These are phyloP conservation scores for Drosophila sechellia DNA, from an alignment of 1,140 invertebrate genomes.

Conservation along the genomic window DNA sequence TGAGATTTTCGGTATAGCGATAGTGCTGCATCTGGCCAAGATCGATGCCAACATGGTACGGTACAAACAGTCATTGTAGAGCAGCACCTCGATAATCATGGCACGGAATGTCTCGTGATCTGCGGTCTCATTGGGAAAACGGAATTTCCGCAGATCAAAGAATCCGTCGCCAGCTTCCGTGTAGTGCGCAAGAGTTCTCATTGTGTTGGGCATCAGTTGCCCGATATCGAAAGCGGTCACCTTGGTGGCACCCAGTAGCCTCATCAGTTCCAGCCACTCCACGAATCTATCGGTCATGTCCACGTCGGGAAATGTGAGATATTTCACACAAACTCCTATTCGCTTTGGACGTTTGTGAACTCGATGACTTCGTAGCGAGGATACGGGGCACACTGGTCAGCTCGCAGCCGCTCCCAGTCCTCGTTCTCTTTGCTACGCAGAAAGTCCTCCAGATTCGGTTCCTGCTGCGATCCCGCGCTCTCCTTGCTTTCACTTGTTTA, in stretches of 20 bases:
- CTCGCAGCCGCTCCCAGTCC: constrained; percentile 8
- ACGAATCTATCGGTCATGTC: constrained; percentile 93
- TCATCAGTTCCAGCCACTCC: constrained; percentile 96
- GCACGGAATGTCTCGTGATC: constrained; percentile 92
- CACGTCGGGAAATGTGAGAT: constrained; percentile 92
- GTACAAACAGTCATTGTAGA: constrained; percentile 98
- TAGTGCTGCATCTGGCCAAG: constrained; percentile 96
- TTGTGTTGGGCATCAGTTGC: constrained; percentile 11
- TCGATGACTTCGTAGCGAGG: constrained; percentile 34
- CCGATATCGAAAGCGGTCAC: constrained; percentile 93
- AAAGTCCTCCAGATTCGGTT: constrained; percentile 14
- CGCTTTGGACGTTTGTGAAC: constrained; percentile 77
- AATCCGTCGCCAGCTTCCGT: constrained; percentile 86
- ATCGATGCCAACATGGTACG: constrained; percentile 89
- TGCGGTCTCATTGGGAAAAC: constrained; percentile 87
- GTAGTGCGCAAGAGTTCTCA: constrained; percentile 89
- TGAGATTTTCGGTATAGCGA: constrained; percentile 87
- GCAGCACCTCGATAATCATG: constrained; percentile 95
- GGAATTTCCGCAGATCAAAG: constrained; percentile 92
- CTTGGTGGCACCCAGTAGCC: constrained; percentile 93
- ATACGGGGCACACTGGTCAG: constrained; percentile 39
- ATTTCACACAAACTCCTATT: constrained; percentile 97
- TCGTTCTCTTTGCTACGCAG: constrained; percentile 14
- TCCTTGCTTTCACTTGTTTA: no score
- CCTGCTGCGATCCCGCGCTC: not conserved